Conservation (phyloP, 2,113 vertebrate species). For the Platycercus adscitus region DNA sequence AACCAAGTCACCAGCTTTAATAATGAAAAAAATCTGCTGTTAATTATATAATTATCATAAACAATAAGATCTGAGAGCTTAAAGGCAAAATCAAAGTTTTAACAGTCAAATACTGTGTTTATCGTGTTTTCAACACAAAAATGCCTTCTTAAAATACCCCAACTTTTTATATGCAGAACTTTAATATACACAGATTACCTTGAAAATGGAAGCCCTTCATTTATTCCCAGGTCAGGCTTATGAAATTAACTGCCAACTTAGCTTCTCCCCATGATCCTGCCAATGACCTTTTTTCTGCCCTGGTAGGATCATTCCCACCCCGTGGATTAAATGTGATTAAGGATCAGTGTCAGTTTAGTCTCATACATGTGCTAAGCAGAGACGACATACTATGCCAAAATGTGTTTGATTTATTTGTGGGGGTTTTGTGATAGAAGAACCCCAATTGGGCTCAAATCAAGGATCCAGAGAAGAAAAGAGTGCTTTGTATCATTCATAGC, state of each 20-base stretch:
- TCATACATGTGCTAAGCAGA: conserved; percentile 50
- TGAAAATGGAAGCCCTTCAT: neutral
- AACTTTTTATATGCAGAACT: neutral
- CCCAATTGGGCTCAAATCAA: conserved; percentile 50
- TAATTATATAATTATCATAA: neutral
- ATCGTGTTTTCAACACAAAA: neutral
- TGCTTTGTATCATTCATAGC: conserved; percentile 64
- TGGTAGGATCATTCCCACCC: conserved; percentile 28
- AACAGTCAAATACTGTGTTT: neutral
- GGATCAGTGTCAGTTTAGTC: conserved; percentile 69
- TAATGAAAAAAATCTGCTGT: neutral
- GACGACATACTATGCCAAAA: conserved; percentile 63
- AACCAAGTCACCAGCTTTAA: neutral
- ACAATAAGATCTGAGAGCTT: neutral
- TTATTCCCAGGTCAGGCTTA: conserved; percentile 40
- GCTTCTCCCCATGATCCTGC: conserved; percentile 41
- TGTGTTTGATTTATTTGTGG: conserved; percentile 52
- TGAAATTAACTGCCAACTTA: conserved; percentile 55
- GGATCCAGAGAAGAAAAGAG: conserved; percentile 62
- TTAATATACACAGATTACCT: neutral
- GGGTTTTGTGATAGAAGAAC: conserved; percentile 43
- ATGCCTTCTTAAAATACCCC: neutral
- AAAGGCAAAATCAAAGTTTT: neutral
- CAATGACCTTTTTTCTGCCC: conserved; percentile 53
- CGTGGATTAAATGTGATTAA: conserved; percentile 65